Evolutionary conservation across 2,113 vertebrate genomes (phyloP), one percentile per base, ranked within the genome.

Genomic region (Chlorodrepanis virens): DNA sequence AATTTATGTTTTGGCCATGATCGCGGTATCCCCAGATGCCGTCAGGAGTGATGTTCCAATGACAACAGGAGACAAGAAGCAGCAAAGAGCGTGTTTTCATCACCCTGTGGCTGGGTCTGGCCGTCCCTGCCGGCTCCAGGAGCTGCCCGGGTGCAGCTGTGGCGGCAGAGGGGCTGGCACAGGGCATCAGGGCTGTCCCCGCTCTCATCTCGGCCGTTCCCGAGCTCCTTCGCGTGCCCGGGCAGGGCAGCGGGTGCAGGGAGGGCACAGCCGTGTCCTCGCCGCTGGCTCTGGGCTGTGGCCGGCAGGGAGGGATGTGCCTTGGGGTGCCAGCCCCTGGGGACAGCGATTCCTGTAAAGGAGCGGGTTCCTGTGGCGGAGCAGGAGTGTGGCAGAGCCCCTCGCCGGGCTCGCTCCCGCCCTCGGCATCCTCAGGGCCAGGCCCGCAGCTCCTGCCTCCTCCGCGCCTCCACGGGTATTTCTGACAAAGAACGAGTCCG

Each of bases 351-450:
- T 63, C 54, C 28, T 15, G 49, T 50, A 0, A 15, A 40, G 42
- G 15, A 52, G 25, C 2, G 5, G 1, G 28, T 45, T 12, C 3
- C 27, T 17, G 2, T 2, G 45, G 2, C 0, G 0, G 57, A 6
- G 18, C n/a, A 7, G 44, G 33, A 18, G 44, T 0, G 27, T 4
- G 3, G 49, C 67, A 47, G 14, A 10, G 5, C 3, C 39, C 37
- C 29, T 54, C 5, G 11, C 28, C 42, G 6, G 31, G 31, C 22
- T 5, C 69, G 1, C 14, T 31, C 61, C 12, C 16, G 18, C 47
- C 1, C 69, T 1, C 16, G 2, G 19, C 75, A 19, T 47, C 65
- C 59, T 28, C 11, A 2, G 28, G 70, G 70, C 86, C 39, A 19
- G 44, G 13, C 21, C 3, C 2, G 4, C 1, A 0, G 75, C 53